A percentile compares a stretch with the other conserved stretches of the same genome.
Conservation (phyloP, 2,888 invertebrate genomes). For the Candidula unifasciata region DNA sequence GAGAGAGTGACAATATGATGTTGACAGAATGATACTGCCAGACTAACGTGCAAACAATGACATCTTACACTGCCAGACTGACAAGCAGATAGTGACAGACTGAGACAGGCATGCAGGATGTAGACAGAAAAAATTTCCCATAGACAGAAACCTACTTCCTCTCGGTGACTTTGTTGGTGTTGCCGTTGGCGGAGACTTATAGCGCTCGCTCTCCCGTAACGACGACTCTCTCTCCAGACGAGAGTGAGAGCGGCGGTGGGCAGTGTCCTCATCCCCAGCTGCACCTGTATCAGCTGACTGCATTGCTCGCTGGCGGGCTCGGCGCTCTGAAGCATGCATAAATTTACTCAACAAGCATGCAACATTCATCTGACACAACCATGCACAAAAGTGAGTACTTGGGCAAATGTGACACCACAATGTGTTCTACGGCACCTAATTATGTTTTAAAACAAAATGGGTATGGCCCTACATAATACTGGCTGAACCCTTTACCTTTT, state of each 20-base stretch:
- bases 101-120: too few species aligned
- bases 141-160: conserved; percentile 47
- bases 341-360: conserved; percentile 32
- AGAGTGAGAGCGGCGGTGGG: conserved; percentile 47
- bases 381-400: not conserved
- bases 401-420: not conserved
- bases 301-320: not conserved
- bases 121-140: too few species aligned
- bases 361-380: not conserved
- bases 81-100: too few species aligned
- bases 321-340: conserved; percentile 52
- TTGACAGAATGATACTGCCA: too few species aligned
- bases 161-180: conserved; percentile 34
- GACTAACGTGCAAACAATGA: too few species aligned
- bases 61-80: too few species aligned
- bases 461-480: too few species aligned
- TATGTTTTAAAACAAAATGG: too few species aligned
- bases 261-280: conserved; percentile 19
- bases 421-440: too few species aligned
- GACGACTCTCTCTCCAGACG: conserved; percentile 29
- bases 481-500: too few species aligned
- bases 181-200: not conserved
- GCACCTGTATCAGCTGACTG: conserved; percentile 4
- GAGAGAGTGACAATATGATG: too few species aligned
- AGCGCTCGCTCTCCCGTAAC: conserved; percentile 18